Conservation (phyloP, 2,113 vertebrate species). For the Sciurus niger region DNA sequence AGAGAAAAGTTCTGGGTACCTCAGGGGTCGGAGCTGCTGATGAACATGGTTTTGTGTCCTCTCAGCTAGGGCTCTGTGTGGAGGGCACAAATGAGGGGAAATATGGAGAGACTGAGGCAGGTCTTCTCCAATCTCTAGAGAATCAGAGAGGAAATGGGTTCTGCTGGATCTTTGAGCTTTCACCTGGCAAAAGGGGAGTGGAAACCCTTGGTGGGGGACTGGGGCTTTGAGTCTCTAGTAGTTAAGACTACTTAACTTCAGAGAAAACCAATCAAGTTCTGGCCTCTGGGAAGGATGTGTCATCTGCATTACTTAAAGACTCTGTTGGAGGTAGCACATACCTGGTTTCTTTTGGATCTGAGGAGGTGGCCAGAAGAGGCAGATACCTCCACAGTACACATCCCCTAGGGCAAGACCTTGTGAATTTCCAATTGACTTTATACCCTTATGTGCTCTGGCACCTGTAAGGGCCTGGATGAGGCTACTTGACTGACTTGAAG, state of each 20-base stretch:
- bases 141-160: neutral
- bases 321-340: neutral
- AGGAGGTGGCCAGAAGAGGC: neutral
- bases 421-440: neutral
- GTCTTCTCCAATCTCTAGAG: neutral
- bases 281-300: neutral
- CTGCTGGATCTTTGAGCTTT: neutral
- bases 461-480: neutral
- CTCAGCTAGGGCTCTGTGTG: neutral
- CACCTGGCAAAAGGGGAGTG: neutral
- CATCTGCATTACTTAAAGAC: neutral
- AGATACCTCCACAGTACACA: neutral
- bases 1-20: neutral
- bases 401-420: no score
- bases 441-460: neutral
- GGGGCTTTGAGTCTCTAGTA: neutral
- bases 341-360: neutral
- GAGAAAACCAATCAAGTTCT: neutral
- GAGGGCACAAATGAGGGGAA: neutral
- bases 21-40: neutral
- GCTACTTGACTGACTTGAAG: neutral
- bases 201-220: neutral
- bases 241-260: neutral
- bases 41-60: neutral
- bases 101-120: neutral